Conservation (phyloP, 2,113 vertebrate species). For the Ovis canadensis region DNA sequence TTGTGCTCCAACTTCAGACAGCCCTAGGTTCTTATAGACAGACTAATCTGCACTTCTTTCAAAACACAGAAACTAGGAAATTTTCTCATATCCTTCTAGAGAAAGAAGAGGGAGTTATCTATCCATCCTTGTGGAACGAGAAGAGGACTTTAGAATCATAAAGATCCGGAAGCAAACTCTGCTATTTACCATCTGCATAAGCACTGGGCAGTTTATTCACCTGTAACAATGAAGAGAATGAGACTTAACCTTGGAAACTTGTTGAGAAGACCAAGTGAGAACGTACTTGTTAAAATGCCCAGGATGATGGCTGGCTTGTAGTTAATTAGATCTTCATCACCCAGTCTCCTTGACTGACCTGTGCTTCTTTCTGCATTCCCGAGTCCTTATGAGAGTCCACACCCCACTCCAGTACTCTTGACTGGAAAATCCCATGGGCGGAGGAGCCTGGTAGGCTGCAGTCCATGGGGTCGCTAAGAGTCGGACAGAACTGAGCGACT, state of each 20-base stretch:
- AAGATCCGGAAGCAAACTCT: not conserved
- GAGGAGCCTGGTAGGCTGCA: no score
- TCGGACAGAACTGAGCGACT: no score
- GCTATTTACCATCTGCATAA: not conserved
- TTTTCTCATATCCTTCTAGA: not conserved
- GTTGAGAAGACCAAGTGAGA: not conserved
- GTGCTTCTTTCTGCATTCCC: not conserved
- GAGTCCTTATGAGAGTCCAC: not conserved
- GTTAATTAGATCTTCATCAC: not conserved
- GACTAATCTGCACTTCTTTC: not conserved
- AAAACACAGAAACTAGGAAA: not conserved
- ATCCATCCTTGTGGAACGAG: not conserved
- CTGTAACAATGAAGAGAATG: not conserved
- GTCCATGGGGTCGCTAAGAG: no score
- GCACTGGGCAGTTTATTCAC: not conserved
- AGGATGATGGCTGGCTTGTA: not conserved
- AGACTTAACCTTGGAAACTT: not conserved
- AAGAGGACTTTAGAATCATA: not conserved
- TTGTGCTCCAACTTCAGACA: not conserved
- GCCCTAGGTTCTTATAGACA: not conserved
- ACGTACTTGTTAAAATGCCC: not conserved
- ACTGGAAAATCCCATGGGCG: no score
- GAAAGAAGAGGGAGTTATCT: not conserved
- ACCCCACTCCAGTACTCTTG: no score
- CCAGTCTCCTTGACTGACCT: not conserved